These are phyloP conservation scores for Toxotes lorentzi DNA, from an alignment of 2,797 vertebrate genomes.

Conservation along the genomic window DNA sequence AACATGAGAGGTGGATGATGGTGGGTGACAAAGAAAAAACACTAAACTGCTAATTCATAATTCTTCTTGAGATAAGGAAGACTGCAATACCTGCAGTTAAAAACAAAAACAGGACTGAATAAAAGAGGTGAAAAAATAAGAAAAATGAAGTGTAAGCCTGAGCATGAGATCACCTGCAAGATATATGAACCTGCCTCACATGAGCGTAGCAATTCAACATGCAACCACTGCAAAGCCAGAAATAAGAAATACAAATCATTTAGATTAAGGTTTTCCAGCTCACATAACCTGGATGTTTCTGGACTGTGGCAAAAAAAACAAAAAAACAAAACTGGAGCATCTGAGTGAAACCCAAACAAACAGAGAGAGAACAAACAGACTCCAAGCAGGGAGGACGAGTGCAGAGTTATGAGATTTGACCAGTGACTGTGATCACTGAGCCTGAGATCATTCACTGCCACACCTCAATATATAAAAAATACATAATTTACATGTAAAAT, in stretches of 20 bases:
- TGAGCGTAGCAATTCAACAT: not conserved
- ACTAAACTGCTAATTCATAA: slow-evolving; percentile 36
- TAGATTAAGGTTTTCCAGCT: not conserved
- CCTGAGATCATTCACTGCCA: not conserved
- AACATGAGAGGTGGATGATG: slow-evolving; percentile 9
- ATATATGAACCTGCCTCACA: not conserved
- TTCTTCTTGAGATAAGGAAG: slow-evolving; percentile 45
- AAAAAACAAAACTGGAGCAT: not conserved
- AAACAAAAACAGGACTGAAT: not conserved
- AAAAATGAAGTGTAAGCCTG: not conserved
- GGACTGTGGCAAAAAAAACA: not conserved
- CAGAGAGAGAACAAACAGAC: not conserved
- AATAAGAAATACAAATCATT: not conserved
- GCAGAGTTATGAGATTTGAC: no score
- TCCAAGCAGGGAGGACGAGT: not conserved
- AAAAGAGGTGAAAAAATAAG: not conserved
- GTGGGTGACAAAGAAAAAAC: slow-evolving; percentile 14
- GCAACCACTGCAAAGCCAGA: not conserved
- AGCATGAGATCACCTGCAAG: slow-evolving; percentile 1
- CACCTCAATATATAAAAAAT: not conserved
- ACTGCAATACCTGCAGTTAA: slow-evolving; percentile 1
- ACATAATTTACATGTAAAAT: not conserved
- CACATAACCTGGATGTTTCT: not conserved
- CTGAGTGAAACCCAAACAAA: not conserved
- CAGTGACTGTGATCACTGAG: not conserved